Conservation (phyloP, 1,140 invertebrate genomes). For the Scylla paramamosain region DNA sequence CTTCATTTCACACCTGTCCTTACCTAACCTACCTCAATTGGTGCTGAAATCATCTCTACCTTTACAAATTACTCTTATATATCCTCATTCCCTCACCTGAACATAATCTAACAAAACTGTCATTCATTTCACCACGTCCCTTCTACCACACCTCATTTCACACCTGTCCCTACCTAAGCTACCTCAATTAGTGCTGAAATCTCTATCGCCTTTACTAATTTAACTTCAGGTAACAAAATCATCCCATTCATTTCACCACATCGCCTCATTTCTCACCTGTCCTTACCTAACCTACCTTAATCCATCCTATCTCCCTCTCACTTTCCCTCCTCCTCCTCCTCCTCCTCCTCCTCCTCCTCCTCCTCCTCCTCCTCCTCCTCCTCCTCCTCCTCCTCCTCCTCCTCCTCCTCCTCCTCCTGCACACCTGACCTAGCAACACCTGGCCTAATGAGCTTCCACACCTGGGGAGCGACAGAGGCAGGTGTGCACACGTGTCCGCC, state of each 20-base stretch:
- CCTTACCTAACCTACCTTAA: neutral
- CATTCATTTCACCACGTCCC: too few relatives aligned
- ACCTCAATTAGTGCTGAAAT: neutral
- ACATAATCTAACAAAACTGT: too few relatives aligned
- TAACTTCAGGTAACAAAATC: too few relatives aligned
- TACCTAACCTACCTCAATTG: neutral
- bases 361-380: neutral
- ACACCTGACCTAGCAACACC: neutral
- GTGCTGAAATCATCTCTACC: too few relatives aligned
- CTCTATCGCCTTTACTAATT: too few relatives aligned
- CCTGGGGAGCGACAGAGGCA: neutral
- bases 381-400: neutral
- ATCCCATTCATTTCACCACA: too few relatives aligned
- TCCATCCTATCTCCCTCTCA: neutral
- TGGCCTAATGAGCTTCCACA: neutral
- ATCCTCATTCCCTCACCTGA: too few relatives aligned
- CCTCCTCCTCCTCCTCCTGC: neutral
- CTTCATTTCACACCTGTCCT: neutral
- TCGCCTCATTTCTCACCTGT: neutral
- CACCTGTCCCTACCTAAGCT: neutral
- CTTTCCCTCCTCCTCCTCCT: neutral
- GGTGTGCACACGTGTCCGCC: neutral
- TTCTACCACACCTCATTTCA: neutral
- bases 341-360: neutral
- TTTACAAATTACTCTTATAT: too few relatives aligned